Evolutionary conservation across 2,888 invertebrate genomes (phyloP).

Genomic region (Drosophila cognata): DNA sequence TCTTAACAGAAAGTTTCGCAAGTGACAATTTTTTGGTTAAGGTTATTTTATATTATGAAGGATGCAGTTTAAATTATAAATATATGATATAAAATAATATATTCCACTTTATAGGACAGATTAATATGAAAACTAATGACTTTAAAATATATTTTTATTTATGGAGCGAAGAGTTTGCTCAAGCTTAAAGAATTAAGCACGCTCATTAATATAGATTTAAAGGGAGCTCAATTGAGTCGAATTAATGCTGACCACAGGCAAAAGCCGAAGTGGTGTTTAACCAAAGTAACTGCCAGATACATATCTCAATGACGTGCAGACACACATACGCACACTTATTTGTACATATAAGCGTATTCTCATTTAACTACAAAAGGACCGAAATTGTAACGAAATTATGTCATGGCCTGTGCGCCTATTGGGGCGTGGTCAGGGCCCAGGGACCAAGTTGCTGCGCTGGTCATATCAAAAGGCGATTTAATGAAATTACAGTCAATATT

Average conservation of each 20-base stretch:
- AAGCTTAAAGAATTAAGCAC: constrained; percentile 27
- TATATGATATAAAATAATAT: background rate
- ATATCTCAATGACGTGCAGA: constrained; percentile 5
- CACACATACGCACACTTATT: background rate
- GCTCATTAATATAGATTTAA: constrained; percentile 59
- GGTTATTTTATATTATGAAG: background rate
- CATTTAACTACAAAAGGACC: constrained; percentile 25
- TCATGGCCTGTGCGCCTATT: constrained; percentile 32
- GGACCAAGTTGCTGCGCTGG: constrained; percentile 25
- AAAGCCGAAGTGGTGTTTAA: constrained; percentile 46
- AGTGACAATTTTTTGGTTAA: background rate
- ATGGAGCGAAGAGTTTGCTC: background rate
- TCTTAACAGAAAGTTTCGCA: background rate
- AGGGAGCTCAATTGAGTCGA: constrained; percentile 37
- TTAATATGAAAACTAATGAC: background rate
- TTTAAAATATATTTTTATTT: background rate
- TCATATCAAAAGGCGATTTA: constrained; percentile 76
- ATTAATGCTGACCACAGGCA: constrained; percentile 51
- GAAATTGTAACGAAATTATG: constrained; percentile 64
- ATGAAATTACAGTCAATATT: constrained; percentile 79
- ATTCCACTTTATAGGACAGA: background rate
- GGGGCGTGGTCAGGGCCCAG: constrained; percentile 24
- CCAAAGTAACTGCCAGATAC: constrained; percentile 41
- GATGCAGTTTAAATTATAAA: background rate
- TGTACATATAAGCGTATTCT: background rate